phyloP scores from a whole-genome alignment of 2,888 invertebrate genomes.

The Lingula anatina region DNA sequence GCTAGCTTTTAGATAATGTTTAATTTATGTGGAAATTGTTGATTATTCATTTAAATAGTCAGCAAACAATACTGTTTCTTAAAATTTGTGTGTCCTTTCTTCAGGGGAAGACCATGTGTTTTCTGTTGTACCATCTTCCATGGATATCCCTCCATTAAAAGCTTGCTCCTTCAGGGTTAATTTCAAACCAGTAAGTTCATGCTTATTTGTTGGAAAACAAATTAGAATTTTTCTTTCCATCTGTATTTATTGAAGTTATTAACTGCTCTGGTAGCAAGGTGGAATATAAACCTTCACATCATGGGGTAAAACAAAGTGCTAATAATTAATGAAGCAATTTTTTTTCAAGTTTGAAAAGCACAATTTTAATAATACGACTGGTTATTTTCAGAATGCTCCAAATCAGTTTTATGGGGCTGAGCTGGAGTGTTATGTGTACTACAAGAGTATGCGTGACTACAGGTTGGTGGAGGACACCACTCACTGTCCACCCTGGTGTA shows the following conservation, averaged over 20 bases:
- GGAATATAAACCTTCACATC: no score
- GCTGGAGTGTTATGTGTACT: constrained; percentile 47
- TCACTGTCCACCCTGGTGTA: constrained; percentile 47
- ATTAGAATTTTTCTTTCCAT: no score
- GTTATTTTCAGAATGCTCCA: constrained; percentile 31
- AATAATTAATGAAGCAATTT: no score
- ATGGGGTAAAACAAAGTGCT: no score
- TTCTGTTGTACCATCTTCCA: constrained; percentile 31
- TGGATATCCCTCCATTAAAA: constrained; percentile 47
- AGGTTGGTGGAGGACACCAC: constrained; percentile 44
- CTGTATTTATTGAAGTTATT: no score
- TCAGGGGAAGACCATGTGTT: constrained; percentile 31
- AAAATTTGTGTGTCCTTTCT: constrained; percentile 7
- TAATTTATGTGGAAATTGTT: neutral
- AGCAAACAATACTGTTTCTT: neutral
- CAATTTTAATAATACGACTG: no score
- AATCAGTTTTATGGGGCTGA: constrained; percentile 48
- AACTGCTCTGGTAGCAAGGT: no score
- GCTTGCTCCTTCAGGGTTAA: constrained; percentile 44
- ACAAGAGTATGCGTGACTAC: constrained; percentile 49
- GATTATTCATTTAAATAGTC: neutral
- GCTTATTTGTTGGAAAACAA: no score
- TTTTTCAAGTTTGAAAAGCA: no score
- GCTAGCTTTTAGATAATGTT: neutral
- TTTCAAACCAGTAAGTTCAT: constrained; percentile 49